phyloP scores from a whole-genome alignment of 1,140 invertebrate species.

The Laupala kohalensis region DNA sequence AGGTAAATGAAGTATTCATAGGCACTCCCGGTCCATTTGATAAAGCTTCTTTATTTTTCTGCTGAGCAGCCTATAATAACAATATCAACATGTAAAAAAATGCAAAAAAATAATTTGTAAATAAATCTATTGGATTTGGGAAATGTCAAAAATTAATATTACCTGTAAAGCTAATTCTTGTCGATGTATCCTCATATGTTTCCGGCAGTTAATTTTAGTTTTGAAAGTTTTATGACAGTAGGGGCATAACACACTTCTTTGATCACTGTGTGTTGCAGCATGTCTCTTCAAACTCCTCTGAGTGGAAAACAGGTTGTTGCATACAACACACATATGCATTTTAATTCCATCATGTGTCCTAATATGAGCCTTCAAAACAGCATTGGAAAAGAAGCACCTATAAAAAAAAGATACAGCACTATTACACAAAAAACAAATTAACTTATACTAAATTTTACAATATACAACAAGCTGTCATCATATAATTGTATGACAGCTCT shows the following conservation, averaged over 20 bases:
- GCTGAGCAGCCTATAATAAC: neutral
- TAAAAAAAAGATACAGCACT: constrained; percentile 16
- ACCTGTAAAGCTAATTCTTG: constrained; percentile 32
- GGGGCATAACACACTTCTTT: constrained; percentile 51
- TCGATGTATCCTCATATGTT: constrained; percentile 56
- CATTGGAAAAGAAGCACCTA: constrained; percentile 43
- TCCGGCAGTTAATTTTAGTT: constrained; percentile 47
- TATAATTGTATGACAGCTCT: too few relatives aligned
- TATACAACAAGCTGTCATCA: too few relatives aligned
- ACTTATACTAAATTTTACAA: too few relatives aligned
- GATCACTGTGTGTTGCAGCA: constrained; percentile 38
- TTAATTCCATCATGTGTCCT: constrained; percentile 40
- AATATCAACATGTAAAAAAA: neutral
- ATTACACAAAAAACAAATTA: too few relatives aligned
- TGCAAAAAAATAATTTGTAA: neutral
- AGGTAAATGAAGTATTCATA: neutral
- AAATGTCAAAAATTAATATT: constrained; percentile 5
- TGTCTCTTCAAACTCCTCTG: constrained; percentile 51
- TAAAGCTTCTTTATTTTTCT: neutral
- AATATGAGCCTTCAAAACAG: constrained; percentile 46
- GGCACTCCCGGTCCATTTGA: neutral
- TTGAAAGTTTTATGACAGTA: constrained; percentile 61
- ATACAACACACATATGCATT: constrained; percentile 30
- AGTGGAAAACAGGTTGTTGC: constrained; percentile 41
- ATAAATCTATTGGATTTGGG: too few relatives aligned